Conservation (phyloP, 2,113 vertebrate species). For the Callorhinus ursinus region DNA sequence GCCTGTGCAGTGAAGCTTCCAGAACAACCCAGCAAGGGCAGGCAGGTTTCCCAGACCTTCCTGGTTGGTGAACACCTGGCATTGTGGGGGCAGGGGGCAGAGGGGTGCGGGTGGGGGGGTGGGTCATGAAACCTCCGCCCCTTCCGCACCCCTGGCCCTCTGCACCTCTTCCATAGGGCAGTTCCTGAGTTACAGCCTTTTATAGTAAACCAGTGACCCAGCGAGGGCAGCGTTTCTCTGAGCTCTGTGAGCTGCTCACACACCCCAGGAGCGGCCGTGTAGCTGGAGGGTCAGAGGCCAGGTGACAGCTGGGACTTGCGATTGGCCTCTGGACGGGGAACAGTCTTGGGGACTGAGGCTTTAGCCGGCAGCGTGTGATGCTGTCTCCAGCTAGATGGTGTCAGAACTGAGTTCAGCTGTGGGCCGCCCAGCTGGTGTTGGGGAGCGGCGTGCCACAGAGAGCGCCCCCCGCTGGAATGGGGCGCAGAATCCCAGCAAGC, state of each 20-base stretch:
- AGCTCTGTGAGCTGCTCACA: neutral
- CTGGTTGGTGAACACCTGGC: neutral
- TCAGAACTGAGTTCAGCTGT: neutral
- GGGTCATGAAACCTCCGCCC: neutral
- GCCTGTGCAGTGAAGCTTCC: neutral
- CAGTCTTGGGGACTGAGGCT: neutral
- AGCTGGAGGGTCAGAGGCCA: neutral
- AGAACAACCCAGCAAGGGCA: neutral
- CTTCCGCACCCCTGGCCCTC: too few relatives aligned
- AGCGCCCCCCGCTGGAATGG: fast-evolving
- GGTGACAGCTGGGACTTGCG: too few relatives aligned
- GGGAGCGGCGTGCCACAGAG: fast-evolving
- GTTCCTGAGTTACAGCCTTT: neutral
- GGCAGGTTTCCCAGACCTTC: neutral
- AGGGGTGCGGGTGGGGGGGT: neutral
- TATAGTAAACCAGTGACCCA: neutral
- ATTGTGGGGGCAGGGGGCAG: too few relatives aligned
- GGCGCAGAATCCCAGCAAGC: neutral
- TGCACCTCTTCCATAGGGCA: neutral
- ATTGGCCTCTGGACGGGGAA: neutral
- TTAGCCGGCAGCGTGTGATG: neutral
- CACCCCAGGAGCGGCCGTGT: neutral
- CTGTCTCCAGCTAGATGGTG: neutral
- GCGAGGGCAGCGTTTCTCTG: neutral
- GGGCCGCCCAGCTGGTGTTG: neutral